These are phyloP conservation scores for Drosophila azteca DNA, from an alignment of 1,140 invertebrate genomes.

Conservation along the genomic window DNA sequence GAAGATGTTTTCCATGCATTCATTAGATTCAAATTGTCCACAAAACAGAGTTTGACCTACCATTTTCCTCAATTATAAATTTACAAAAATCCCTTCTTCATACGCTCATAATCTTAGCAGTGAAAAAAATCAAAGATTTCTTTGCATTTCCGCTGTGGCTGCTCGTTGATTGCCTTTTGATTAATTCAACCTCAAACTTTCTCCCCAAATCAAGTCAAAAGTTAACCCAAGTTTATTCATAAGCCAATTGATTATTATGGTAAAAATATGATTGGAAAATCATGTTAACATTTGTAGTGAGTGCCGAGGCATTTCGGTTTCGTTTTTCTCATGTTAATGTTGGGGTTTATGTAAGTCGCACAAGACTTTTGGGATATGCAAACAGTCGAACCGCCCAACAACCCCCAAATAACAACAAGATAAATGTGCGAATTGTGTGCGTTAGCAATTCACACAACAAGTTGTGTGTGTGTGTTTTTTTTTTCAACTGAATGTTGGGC, in stretches of 20 bases:
- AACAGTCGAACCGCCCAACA: constrained; percentile 28
- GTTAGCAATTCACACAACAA: constrained; percentile 62
- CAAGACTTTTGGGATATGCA: constrained; percentile 47
- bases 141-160: too few relatives aligned
- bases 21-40: too few relatives aligned
- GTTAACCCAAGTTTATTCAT: not conserved
- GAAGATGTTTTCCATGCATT: too few relatives aligned
- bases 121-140: too few relatives aligned
- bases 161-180: too few relatives aligned
- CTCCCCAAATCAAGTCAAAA: constrained; percentile 5
- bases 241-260: constrained; percentile 18
- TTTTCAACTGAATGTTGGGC: constrained; percentile 22
- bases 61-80: too few relatives aligned
- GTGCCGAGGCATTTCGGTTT: constrained; percentile 26
- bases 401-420: constrained; percentile 26
- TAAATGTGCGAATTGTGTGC: constrained; percentile 73
- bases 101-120: too few relatives aligned
- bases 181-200: constrained; percentile 1
- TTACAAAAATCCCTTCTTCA: too few relatives aligned
- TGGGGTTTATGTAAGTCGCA: constrained; percentile 47
- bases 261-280: constrained; percentile 45
- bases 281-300: constrained; percentile 42
- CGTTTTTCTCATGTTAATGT: constrained; percentile 8
- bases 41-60: too few relatives aligned
- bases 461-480: constrained; percentile 24